Percentiles rank a stretch among this genome's conserved stretches.
Evolutionary conservation across 2,797 vertebrate genomes (phyloP).

Genomic region (Mionectes olivaceus): DNA sequence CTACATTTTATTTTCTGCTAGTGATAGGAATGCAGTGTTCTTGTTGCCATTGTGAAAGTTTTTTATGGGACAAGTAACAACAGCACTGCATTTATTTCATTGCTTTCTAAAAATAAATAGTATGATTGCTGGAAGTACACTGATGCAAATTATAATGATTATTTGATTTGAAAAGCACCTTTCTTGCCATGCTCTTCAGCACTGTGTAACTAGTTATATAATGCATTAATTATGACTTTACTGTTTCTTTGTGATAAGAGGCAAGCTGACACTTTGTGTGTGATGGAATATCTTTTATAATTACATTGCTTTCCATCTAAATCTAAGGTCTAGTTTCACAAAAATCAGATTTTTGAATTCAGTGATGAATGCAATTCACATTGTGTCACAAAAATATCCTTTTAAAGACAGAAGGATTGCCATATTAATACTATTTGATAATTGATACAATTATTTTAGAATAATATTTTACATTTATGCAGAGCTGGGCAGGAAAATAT

Average conservation of each 20-base stretch:
- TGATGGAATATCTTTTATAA: not conserved
- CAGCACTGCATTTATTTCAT: not conserved
- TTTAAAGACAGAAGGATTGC: not conserved
- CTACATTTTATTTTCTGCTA: not conserved
- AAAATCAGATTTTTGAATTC: not conserved
- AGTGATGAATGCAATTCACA: not conserved
- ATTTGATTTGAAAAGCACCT: not conserved
- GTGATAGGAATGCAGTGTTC: not conserved
- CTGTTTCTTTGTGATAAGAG: not conserved
- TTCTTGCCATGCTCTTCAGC: not conserved
- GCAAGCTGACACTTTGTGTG: not conserved
- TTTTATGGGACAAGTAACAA: not conserved
- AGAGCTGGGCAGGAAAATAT: not conserved
- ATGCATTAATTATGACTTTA: not conserved
- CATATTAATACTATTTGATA: not conserved
- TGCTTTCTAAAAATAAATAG: not conserved
- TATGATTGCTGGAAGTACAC: not conserved
- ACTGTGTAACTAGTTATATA: not conserved
- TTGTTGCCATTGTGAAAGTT: not conserved
- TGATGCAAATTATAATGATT: not conserved
- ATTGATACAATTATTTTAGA: not conserved
- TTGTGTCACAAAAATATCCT: not conserved
- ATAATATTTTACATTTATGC: not conserved
- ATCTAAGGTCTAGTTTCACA: not conserved
- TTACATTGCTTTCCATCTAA: not conserved